A percentile compares a stretch with the other conserved stretches of the same genome.
These are phyloP conservation scores for Diplolepis rosae DNA, from an alignment of 2,888 invertebrate genomes.

Conservation along the genomic window DNA sequence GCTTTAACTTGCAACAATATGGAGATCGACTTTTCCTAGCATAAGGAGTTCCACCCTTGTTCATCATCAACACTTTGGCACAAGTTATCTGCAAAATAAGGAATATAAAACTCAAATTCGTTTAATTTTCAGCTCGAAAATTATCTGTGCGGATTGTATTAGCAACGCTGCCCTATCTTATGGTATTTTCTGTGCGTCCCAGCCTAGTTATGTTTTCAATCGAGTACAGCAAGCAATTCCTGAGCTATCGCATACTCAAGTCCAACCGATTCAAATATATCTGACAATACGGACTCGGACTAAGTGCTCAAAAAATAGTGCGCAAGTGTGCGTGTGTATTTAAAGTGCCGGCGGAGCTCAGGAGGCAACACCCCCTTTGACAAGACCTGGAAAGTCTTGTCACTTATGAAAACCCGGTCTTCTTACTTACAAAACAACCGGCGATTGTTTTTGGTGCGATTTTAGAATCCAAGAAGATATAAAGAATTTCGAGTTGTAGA, in stretches of 20 bases:
- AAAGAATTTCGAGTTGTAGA: not conserved
- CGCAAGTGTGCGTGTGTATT: slow-evolving; percentile 45
- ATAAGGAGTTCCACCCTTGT: not conserved
- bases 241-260: slow-evolving; percentile 73
- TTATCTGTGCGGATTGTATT: not conserved
- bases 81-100: not conserved
- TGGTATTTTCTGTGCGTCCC: slow-evolving; percentile 42
- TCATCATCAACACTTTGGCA: not conserved
- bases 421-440: not conserved
- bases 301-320: slow-evolving; percentile 59
- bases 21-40: slow-evolving; percentile 39
- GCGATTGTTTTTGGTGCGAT: not conserved
- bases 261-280: slow-evolving; percentile 73
- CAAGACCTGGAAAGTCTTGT: slow-evolving; percentile 73
- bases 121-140: not conserved
- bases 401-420: slow-evolving; percentile 17
- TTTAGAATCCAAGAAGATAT: not conserved
- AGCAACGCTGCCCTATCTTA: not conserved
- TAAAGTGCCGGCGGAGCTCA: slow-evolving; percentile 51
- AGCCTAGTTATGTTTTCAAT: slow-evolving; percentile 72
- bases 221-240: slow-evolving; percentile 73
- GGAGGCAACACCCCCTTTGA: slow-evolving; percentile 40
- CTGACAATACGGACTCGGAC: slow-evolving; percentile 74
- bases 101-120: not conserved
- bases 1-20: not conserved